Conservation (phyloP, 1,140 invertebrate species). For the Saccostrea echinata region DNA sequence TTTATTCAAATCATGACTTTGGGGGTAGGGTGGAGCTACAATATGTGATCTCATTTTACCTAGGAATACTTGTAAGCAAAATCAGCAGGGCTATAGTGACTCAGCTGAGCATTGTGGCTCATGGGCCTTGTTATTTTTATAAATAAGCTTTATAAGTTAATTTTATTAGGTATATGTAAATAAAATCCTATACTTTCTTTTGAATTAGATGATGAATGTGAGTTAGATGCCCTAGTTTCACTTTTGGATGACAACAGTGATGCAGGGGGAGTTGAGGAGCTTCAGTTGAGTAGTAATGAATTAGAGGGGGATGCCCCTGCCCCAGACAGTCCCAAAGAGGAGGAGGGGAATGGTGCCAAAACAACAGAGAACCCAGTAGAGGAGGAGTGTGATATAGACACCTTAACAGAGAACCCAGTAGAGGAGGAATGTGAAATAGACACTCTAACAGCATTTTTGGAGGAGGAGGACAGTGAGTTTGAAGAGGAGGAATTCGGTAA, state of each 20-base stretch:
- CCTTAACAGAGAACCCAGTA: constrained; percentile 51
- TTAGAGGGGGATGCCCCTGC: neutral
- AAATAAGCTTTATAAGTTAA: too few relatives aligned
- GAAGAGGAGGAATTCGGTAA: neutral
- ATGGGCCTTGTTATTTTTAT: too few relatives aligned
- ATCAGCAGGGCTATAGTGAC: too few relatives aligned
- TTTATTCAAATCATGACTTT: too few relatives aligned
- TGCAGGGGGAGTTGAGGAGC: neutral
- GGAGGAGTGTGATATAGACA: constrained; percentile 46
- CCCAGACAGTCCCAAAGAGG: neutral
- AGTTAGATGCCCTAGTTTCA: constrained; percentile 19
- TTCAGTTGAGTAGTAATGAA: neutral
- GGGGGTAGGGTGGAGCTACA: too few relatives aligned
- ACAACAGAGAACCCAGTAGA: neutral
- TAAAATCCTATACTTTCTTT: too few relatives aligned
- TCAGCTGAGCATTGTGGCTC: too few relatives aligned
- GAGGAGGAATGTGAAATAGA: constrained; percentile 48
- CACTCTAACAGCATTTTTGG: constrained; percentile 56
- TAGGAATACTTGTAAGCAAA: too few relatives aligned
- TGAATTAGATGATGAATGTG: constrained; percentile 29
- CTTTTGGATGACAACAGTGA: constrained; percentile 43
- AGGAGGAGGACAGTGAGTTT: constrained; percentile 47
- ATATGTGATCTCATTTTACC: too few relatives aligned
- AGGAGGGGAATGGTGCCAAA: neutral
- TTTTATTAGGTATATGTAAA: too few relatives aligned